These are phyloP conservation scores for Clupea harengus DNA, from an alignment of 2,113 vertebrate species.

Conservation along the genomic window DNA sequence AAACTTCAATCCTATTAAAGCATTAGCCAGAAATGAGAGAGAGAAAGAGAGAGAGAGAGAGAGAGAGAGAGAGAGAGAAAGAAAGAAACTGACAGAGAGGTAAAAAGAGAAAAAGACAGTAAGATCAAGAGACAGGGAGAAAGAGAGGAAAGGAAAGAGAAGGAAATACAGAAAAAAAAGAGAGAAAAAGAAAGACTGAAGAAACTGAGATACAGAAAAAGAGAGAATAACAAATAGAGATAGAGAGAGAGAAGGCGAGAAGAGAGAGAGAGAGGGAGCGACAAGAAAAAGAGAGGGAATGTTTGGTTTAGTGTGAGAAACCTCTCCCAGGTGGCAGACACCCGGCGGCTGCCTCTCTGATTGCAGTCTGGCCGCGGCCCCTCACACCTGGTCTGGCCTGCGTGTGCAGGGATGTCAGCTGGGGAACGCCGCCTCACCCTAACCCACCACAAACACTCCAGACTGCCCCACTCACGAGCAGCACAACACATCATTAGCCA, in stretches of 20 bases:
- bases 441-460: background rate
- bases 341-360: background rate
- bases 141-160: background rate
- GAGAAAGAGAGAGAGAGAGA: background rate
- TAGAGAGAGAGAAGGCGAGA: background rate
- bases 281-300: background rate
- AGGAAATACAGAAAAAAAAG: background rate
- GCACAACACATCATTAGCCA: background rate
- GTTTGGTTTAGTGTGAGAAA: background rate
- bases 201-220: background rate
- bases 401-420: background rate
- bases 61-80: background rate
- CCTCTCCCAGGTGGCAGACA: conserved; percentile 13
- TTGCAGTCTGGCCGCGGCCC: conserved; percentile 33
- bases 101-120: background rate
- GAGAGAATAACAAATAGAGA: background rate
- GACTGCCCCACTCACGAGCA: background rate
- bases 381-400: conserved; percentile 51
- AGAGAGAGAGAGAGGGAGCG: background rate
- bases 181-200: background rate
- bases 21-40: background rate
- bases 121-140: background rate
- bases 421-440: background rate
- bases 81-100: background rate
- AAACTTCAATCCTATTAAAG: background rate